phyloP scores from a whole-genome alignment of 2,888 invertebrate species.

The Tuberolachnus salignus region DNA sequence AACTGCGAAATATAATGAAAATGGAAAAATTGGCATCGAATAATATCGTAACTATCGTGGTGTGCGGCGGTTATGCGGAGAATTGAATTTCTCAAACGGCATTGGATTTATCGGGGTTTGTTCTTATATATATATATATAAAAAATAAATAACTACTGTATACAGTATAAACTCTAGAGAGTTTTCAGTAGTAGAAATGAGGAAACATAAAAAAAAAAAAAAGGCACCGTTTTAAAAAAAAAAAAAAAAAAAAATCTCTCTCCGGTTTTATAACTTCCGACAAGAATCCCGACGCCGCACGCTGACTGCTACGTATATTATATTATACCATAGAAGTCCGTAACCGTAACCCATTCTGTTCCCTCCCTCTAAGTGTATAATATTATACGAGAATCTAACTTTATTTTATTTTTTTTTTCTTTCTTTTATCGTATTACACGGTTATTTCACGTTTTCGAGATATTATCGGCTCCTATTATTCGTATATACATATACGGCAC shows the following conservation, averaged over 20 bases:
- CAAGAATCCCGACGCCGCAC: slow-evolving; percentile 45
- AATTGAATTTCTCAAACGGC: slow-evolving; percentile 18
- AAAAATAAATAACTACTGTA: background rate
- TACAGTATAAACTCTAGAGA: background rate
- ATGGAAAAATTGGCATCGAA: background rate
- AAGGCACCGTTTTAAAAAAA: background rate
- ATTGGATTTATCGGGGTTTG: slow-evolving; percentile 35
- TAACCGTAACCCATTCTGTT: too few species aligned
- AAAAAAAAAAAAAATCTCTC: slow-evolving; percentile 9
- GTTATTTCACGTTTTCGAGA: slow-evolving; percentile 36
- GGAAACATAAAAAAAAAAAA: background rate
- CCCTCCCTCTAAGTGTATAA: too few species aligned
- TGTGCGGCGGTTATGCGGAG: background rate
- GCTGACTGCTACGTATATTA: background rate
- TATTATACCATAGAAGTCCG: too few species aligned
- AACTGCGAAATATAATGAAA: background rate
- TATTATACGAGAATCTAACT: too few species aligned
- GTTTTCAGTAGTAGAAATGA: background rate
- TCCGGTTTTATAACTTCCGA: slow-evolving; percentile 52
- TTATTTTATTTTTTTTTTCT: background rate
- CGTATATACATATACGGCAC: background rate
- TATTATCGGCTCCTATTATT: slow-evolving; percentile 4
- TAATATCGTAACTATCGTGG: background rate
- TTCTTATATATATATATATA: background rate
- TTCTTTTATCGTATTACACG: slow-evolving; percentile 17